phyloP scores from a whole-genome alignment of 2,113 vertebrate species.

The Oreotragus oreotragus region DNA sequence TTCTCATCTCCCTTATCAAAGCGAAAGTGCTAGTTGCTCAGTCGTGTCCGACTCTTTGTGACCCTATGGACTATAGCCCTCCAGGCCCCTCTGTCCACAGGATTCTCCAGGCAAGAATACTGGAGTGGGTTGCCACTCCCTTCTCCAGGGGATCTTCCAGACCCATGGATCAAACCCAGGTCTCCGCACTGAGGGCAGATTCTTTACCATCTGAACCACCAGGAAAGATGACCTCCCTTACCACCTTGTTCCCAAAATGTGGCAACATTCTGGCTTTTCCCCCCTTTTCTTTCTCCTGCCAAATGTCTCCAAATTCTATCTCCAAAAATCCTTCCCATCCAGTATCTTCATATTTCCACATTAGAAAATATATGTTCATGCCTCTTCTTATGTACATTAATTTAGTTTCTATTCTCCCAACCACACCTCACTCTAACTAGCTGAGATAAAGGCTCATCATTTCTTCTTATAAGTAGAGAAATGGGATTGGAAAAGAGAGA shows the following conservation, averaged over 20 bases:
- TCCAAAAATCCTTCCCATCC: not conserved
- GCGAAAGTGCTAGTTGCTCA: not conserved
- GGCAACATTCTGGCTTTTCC: not conserved
- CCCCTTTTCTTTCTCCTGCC: not conserved
- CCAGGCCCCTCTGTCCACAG: not conserved
- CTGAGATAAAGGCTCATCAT: not conserved
- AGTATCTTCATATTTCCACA: not conserved
- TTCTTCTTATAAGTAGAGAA: not conserved
- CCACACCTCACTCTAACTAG: not conserved
- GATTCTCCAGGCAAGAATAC: not conserved
- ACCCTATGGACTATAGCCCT: not conserved
- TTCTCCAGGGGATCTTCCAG: not conserved
- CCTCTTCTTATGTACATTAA: not conserved
- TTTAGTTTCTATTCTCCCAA: not conserved
- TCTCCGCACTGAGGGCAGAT: not conserved
- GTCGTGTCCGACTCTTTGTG: rapidly evolving
- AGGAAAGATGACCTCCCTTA: not conserved
- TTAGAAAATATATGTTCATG: not conserved
- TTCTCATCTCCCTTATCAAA: not conserved
- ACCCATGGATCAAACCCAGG: not conserved
- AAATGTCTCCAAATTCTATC: not conserved
- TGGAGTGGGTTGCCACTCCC: not conserved
- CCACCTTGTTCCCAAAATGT: not conserved
- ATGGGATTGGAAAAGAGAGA: not conserved
- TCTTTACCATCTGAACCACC: not conserved